These are phyloP conservation scores for Megaceryle torquata DNA, from an alignment of 2,113 vertebrate species.

Conservation along the genomic window DNA sequence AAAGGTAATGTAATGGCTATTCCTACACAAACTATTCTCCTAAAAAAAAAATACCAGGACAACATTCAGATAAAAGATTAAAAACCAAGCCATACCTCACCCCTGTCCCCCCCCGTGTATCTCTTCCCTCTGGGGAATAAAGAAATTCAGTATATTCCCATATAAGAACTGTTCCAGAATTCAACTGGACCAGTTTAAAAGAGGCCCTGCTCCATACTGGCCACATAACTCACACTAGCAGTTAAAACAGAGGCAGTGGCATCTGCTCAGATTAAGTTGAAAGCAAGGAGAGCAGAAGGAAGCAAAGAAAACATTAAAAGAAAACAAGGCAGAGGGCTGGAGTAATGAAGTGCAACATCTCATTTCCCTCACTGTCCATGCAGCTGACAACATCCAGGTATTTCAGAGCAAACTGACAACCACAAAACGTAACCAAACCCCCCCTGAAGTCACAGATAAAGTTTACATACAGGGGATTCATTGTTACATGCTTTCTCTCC, in stretches of 20 bases:
- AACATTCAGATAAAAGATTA: background rate
- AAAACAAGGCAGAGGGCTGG: background rate
- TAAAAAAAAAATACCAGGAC: background rate
- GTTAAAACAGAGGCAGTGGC: background rate
- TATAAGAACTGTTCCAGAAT: background rate
- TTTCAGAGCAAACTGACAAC: background rate
- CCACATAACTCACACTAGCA: fast-evolving
- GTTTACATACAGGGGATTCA: background rate
- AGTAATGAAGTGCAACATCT: too few species aligned
- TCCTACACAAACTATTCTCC: background rate
- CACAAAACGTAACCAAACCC: background rate
- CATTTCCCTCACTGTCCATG: background rate
- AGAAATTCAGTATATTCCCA: background rate
- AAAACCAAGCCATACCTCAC: background rate
- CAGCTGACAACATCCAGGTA: background rate
- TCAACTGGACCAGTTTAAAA: background rate
- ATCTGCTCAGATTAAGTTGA: background rate
- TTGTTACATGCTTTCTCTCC: background rate
- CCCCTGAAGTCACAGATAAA: background rate
- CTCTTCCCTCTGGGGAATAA: background rate
- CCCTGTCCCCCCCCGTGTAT: background rate
- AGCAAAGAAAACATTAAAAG: background rate
- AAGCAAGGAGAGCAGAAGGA: background rate
- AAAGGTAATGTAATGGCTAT: background rate
- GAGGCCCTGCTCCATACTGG: background rate